These are phyloP conservation scores for Gari tellinella DNA, from an alignment of 2,888 invertebrate genomes.

Conservation along the genomic window DNA sequence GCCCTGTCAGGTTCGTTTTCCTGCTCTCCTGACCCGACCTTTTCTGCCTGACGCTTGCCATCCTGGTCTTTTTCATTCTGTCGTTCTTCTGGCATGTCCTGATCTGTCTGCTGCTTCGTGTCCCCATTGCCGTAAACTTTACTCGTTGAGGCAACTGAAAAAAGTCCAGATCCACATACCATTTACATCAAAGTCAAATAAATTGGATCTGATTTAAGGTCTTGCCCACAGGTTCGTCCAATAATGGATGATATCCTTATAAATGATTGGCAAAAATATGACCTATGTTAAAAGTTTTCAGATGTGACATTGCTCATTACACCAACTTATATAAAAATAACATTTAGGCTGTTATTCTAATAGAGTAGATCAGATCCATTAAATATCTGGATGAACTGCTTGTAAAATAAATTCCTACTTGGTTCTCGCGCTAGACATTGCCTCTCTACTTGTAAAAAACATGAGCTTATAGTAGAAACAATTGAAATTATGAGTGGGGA, in stretches of 20 bases:
- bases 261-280: conserved; percentile 6
- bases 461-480: conserved; percentile 8
- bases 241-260: conserved; percentile 6
- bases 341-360: conserved; percentile 6
- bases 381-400: conserved; percentile 6
- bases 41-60: conserved; percentile 8
- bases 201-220: conserved; percentile 8
- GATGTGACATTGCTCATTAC: conserved; percentile 8
- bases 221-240: conserved; percentile 6
- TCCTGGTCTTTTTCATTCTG: conserved; percentile 5
- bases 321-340: conserved; percentile 3
- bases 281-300: conserved; percentile 5
- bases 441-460: conserved; percentile 8
- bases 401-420: conserved; percentile 8
- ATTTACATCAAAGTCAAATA: conserved; percentile 5
- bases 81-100: conserved; percentile 8
- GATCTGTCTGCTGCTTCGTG: conserved; percentile 6
- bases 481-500: conserved; percentile 6
- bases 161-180: conserved; percentile 6
- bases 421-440: conserved; percentile 8
- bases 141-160: conserved; percentile 6
- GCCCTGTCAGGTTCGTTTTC: conserved; percentile 6
- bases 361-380: conserved; percentile 5
- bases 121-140: conserved; percentile 8
- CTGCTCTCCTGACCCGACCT: conserved; percentile 8